phyloP scores from a whole-genome alignment of 2,113 vertebrate species.

The Acinonyx jubatus region DNA sequence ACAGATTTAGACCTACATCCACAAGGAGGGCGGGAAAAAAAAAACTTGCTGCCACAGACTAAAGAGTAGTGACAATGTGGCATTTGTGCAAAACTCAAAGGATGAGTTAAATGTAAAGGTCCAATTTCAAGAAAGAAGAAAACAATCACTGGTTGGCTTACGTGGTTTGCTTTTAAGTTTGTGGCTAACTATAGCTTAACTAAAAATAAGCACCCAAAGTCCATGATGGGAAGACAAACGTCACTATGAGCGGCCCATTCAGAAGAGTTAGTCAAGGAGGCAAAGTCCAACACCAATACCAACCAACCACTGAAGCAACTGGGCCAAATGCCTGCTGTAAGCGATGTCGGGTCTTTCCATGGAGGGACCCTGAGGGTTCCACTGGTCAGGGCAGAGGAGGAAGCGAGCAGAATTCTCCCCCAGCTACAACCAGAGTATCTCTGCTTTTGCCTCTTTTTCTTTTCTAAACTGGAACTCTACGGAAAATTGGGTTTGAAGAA shows the following conservation, averaged over 20 bases:
- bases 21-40: not conserved
- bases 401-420: not conserved
- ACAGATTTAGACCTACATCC: not conserved
- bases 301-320: rapidly evolving
- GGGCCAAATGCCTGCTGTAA: rapidly evolving
- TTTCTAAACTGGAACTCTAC: not conserved
- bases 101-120: slow-evolving; percentile 24
- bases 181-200: slow-evolving; percentile 26
- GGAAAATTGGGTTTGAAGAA: not conserved
- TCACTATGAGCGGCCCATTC: not conserved
- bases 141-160: not conserved
- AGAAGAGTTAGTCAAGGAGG: not conserved
- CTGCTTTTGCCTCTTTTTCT: not conserved
- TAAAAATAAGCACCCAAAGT: slow-evolving; percentile 14
- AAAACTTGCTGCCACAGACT: slow-evolving; percentile 11
- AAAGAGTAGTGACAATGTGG: not conserved
- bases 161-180: slow-evolving; percentile 47
- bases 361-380: not conserved
- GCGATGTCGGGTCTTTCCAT: rapidly evolving
- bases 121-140: slow-evolving; percentile 21
- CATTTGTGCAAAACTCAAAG: slow-evolving; percentile 21
- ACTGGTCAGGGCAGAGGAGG: rapidly evolving
- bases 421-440: not conserved
- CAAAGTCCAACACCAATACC: no score
- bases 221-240: not conserved